Evolutionary conservation across 2,888 invertebrate genomes (phyloP).

Genomic region (Rotaria sp.): DNA sequence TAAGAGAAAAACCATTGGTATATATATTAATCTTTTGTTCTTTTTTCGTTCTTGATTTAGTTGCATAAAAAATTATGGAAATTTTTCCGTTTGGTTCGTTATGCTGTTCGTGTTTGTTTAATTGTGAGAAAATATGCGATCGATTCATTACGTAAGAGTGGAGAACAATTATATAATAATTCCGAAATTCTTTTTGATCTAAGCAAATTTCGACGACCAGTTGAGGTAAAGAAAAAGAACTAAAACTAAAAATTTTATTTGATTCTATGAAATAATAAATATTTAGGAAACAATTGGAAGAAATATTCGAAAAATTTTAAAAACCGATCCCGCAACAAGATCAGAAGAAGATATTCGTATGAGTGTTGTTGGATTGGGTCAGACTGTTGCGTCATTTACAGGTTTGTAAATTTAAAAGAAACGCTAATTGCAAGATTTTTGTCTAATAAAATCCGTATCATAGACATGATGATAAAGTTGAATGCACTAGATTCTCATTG

Average conservation of each 20-base stretch:
- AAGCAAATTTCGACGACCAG: constrained; percentile 34
- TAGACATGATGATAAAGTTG: too few species aligned
- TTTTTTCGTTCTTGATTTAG: neutral
- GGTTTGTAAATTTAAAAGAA: neutral
- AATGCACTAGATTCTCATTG: too few species aligned
- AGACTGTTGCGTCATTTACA: constrained; percentile 2
- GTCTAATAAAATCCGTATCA: too few species aligned
- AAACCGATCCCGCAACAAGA: neutral
- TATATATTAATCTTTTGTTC: too few species aligned
- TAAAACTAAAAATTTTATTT: too few species aligned
- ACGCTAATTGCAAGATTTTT: too few species aligned
- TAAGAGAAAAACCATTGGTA: too few species aligned
- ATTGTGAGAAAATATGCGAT: neutral
- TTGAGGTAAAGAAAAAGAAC: constrained; percentile 37
- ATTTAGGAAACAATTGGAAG: constrained; percentile 28
- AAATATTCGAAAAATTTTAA: constrained; percentile 5
- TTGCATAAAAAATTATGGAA: neutral
- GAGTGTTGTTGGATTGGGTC: neutral
- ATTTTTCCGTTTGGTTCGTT: neutral
- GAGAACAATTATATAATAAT: neutral
- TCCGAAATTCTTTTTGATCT: constrained; percentile 31
- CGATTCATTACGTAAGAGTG: neutral
- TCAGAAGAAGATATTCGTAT: neutral
- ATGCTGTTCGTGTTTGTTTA: constrained; percentile 7
- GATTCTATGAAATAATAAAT: too few species aligned